Percentiles rank a stretch among this genome's conserved stretches.
Evolutionary conservation across 2,113 vertebrate genomes (phyloP).

Genomic region (Oryzias curvinotus): DNA sequence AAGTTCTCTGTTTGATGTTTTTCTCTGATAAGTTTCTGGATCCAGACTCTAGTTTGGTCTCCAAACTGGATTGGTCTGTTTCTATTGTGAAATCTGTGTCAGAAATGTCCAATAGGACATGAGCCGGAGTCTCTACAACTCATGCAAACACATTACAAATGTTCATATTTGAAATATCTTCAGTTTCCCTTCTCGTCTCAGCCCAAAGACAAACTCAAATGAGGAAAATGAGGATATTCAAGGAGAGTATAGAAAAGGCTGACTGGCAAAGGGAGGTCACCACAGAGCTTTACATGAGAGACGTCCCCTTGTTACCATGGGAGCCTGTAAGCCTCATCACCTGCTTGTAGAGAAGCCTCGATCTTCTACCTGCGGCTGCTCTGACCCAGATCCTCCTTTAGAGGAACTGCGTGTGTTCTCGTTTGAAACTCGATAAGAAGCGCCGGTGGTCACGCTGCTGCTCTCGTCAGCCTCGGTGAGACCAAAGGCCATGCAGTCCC

Average conservation of each 20-base stretch:
- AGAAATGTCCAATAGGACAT: too few species aligned
- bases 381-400: slow-evolving; percentile 48
- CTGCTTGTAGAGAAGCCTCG: background rate
- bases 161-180: too few species aligned
- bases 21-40: too few species aligned
- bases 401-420: slow-evolving; percentile 18
- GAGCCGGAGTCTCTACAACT: too few species aligned
- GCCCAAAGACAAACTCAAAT: too few species aligned
- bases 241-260: background rate
- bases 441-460: slow-evolving; percentile 35
- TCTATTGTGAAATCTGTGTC: too few species aligned
- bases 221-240: too few species aligned
- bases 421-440: slow-evolving; percentile 44
- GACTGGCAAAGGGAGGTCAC: background rate
- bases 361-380: slow-evolving; percentile 2
- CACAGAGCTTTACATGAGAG: background rate
- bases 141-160: too few species aligned
- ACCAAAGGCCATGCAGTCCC: slow-evolving; percentile 4
- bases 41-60: too few species aligned
- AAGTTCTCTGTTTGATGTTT: too few species aligned
- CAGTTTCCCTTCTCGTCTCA: too few species aligned
- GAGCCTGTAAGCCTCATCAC: background rate
- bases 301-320: background rate
- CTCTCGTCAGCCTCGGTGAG: slow-evolving; percentile 22
- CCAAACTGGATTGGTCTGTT: too few species aligned